These are phyloP conservation scores for Arenaria interpres DNA, from an alignment of 2,113 vertebrate genomes.

Conservation along the genomic window DNA sequence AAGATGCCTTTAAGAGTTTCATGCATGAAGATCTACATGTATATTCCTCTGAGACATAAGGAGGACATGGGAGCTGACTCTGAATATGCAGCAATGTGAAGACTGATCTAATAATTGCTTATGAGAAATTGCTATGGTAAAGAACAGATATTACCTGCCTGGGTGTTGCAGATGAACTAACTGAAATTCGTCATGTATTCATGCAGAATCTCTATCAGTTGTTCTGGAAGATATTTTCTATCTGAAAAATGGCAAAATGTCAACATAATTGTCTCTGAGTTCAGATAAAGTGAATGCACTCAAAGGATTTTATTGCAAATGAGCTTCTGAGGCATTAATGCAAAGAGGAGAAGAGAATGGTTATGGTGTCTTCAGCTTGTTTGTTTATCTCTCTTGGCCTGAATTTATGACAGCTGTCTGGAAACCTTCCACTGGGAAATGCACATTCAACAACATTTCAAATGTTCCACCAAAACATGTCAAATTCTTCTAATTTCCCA, in stretches of 20 bases:
- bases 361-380: conserved; percentile 1
- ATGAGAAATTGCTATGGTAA: not conserved
- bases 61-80: not conserved
- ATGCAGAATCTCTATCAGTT: not conserved
- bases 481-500: conserved; percentile 54
- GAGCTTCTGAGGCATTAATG: conserved; percentile 15
- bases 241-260: not conserved
- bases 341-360: not conserved
- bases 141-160: not conserved
- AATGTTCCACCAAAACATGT: conserved; percentile 62
- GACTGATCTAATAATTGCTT: not conserved
- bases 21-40: not conserved
- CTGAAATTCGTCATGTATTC: not conserved
- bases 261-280: not conserved
- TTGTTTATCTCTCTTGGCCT: conserved; percentile 31
- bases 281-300: not conserved
- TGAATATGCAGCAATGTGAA: not conserved
- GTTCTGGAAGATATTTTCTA: not conserved
- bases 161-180: not conserved
- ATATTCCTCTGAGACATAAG: not conserved
- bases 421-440: conserved; percentile 53
- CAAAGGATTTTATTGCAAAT: conserved; percentile 12
- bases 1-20: not conserved
- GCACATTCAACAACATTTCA: conserved; percentile 34
- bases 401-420: conserved; percentile 61